Evolutionary conservation across 2,113 vertebrate species (phyloP).

Genomic region (Oreochromis niloticus): DNA sequence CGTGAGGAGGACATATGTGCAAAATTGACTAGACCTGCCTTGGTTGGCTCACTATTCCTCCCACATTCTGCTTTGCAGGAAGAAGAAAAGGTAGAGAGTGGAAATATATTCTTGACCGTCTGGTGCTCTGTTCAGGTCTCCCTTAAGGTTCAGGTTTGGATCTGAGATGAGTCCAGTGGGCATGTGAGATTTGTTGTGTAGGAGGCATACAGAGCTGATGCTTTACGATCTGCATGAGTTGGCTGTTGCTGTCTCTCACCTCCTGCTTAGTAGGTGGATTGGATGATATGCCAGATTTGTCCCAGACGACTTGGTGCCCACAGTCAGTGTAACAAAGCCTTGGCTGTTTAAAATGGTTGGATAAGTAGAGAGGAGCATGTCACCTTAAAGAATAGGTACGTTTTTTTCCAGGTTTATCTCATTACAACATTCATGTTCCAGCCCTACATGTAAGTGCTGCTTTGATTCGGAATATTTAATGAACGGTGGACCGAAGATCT

Average conservation of each 20-base stretch:
- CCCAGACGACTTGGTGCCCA: background rate
- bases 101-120: constrained; percentile 20
- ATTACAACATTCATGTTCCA: background rate
- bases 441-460: background rate
- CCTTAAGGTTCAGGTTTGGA: constrained; percentile 8
- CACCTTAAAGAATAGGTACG: background rate
- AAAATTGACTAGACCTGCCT: background rate
- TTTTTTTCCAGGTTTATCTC: background rate
- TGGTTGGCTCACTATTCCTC: background rate
- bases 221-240: background rate
- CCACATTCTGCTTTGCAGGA: constrained; percentile 4
- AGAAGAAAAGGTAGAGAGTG: background rate
- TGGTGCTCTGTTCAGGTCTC: constrained; percentile 6
- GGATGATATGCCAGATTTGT: background rate
- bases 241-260: constrained; percentile 8
- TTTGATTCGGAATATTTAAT: background rate
- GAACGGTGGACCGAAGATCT: background rate
- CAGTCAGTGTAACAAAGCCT: background rate
- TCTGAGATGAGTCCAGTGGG: constrained; percentile 9
- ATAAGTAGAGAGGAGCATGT: background rate
- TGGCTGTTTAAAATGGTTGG: background rate
- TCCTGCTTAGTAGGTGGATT: constrained; percentile 2
- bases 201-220: background rate
- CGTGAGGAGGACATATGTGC: constrained; percentile 14
- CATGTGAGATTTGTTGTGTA: constrained; percentile 5